phyloP scores from a whole-genome alignment of 1,140 invertebrate genomes.

The Atta texana region DNA sequence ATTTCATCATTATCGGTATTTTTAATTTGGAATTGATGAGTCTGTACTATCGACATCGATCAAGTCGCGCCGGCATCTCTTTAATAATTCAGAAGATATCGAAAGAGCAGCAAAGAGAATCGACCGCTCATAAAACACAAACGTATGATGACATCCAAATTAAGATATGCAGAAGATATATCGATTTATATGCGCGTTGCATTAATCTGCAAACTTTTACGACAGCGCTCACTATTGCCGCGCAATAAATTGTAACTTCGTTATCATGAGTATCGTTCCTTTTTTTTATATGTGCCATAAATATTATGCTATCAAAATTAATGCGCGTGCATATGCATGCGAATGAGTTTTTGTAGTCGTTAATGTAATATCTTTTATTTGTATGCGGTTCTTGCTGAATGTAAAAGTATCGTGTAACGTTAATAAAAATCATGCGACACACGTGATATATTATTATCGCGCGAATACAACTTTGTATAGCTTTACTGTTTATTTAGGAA shows the following conservation, averaged over 20 bases:
- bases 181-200: conserved; percentile 45
- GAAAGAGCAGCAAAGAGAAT: conserved; percentile 19
- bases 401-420: conserved; percentile 26
- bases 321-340: conserved; percentile 39
- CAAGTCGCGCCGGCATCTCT: too few species aligned
- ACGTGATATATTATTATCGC: conserved; percentile 21
- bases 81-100: conserved; percentile 27
- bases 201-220: conserved; percentile 59
- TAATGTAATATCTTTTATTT: conserved; percentile 48
- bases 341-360: conserved; percentile 31
- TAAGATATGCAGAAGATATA: conserved; percentile 51
- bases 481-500: not conserved
- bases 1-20: too few species aligned
- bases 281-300: conserved; percentile 32
- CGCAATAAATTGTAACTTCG: conserved; percentile 51
- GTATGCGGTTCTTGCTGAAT: not conserved
- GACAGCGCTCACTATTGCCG: conserved; percentile 33
- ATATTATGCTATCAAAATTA: conserved; percentile 50
- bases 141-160: conserved; percentile 13
- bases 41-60: too few species aligned
- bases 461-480: not conserved
- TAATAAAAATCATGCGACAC: conserved; percentile 31
- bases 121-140: conserved; percentile 39
- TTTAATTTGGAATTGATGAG: too few species aligned
- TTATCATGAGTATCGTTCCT: conserved; percentile 34